Base-by-base conservation (phyloP, 2,113 vertebrate genomes). In the Menura novaehollandiae region DNA sequence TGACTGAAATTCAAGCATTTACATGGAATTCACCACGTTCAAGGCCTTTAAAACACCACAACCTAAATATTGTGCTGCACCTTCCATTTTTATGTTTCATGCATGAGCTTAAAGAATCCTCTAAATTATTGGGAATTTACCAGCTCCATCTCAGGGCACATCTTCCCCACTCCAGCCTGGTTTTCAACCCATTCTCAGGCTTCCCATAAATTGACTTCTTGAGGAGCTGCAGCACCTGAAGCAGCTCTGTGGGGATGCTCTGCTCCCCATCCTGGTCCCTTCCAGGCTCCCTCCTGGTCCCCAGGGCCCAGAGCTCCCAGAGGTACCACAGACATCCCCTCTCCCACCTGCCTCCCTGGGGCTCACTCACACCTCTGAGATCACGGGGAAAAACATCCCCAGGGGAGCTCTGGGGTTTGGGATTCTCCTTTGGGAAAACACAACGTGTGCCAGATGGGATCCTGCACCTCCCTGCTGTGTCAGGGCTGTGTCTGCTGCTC, bases 331-430 rank as follows among this genome's bases (percentile, higher is more conserved):
- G 27, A 10, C 1, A 2, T 63, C 51, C 26, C 23, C n/a, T 35
- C 67, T 85, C 46, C 59, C 73, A 77, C 51, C 77, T 7, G 23
- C 2, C 55, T 35, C 76, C 72, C 67, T 11, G 53, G 27, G 55
- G 62, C 47, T 46, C 1, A 0, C 1, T 1, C 4, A 0, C 3
- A 1, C 37, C 62, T 44, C 59, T 0, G n/a, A 18, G 46, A 60
- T 15, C 41, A 1, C 20, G 6, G 2, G 78, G 75, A 69, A 26
- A 44, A 15, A 23, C 44, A 23, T 33, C 13, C 88, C 79, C 47
- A 47, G n/a, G 41, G 68, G 44, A 76, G 53, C 72, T 58, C 67
- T 5, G 30, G 59, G 73, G 1, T 55, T 47, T 52, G 76, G 49
- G 58, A 60, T 52, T 22, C 28, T 82, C 89, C 86, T 7, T 18